A percentile compares a stretch with the other conserved stretches of the same genome.
Conservation (phyloP, 2,797 vertebrate species). For the Iguana delicatissima region DNA sequence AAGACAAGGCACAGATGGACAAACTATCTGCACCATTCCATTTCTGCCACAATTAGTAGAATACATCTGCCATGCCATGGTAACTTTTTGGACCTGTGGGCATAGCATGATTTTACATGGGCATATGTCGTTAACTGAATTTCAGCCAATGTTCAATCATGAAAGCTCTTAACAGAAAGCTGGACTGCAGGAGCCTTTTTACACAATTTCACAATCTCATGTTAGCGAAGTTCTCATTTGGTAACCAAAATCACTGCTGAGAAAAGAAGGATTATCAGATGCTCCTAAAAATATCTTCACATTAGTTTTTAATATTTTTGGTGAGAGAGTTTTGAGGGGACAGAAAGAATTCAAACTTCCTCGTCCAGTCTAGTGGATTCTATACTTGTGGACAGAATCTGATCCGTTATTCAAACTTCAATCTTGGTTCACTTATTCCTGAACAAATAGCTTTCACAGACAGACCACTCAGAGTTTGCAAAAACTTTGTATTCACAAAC, state of each 20-base stretch:
- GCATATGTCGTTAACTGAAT: too few species aligned
- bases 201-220: not conserved
- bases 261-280: not conserved
- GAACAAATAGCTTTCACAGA: not conserved
- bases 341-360: not conserved
- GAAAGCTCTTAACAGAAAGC: not conserved
- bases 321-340: not conserved
- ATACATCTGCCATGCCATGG: too few species aligned
- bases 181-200: not conserved
- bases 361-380: not conserved
- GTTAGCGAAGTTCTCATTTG: not conserved
- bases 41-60: too few species aligned
- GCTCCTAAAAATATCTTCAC: not conserved
- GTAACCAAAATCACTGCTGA: not conserved
- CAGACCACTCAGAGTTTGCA: not conserved
- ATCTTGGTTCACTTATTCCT: not conserved
- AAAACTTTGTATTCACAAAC: constrained; percentile 39
- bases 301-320: not conserved
- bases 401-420: not conserved
- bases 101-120: not conserved
- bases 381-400: not conserved
- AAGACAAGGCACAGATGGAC: too few species aligned
- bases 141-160: not conserved
- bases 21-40: too few species aligned
- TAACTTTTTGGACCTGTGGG: too few species aligned